Evolutionary conservation across 2,797 vertebrate species (phyloP), one percentile per base, ranked within the genome.

Genomic region (Syngnathus acus): DNA sequence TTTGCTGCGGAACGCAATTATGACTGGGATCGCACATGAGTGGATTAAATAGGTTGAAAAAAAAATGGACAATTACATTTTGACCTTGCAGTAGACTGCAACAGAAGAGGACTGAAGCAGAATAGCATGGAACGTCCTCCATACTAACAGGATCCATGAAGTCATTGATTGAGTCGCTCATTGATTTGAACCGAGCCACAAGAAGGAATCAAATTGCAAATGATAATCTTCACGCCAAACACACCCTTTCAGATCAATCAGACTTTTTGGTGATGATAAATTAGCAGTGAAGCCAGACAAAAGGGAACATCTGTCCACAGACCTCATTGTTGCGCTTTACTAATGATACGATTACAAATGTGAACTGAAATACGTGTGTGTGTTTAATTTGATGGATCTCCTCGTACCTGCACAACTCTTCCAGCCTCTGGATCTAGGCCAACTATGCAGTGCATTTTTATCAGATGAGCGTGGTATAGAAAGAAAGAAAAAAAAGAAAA

Each of bases 401-500:
- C 48, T 38, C 58, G 10, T 17, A 73, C 65, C 66, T 70, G 69
- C 62, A 71, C 53, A 57, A 66, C 32, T 66, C 32, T 45, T 60
- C 26, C 23, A 23, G 38, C 48, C 19, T 51, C 48, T 38, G 62
- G 57, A 78, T 78, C 54, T 78, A 58, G 73, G 66, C 66, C 72
- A 77, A 67, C 62, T 13, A 39, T 53, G 16, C 48, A 10, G 37
- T 62, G 48, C 59, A 16, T 61, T 23, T 62, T 64, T 45, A 42
- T 43, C 59, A 43, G 51, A 38, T 53, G 48, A 21, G 37, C 21
- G 23, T 54, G 5, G 2, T 58, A 16, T 4, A 58, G 17, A 17
- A 43, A 66, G 10, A 66, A n/a, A n/a, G n/a, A n/a, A n/a, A n/a
- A n/a, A 13, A 45, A 32, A 3, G 3, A 69, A n/a, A 72, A 67